These are phyloP conservation scores for Dromiciops gliroides DNA, from an alignment of 2,113 vertebrate species.

Conservation along the genomic window DNA sequence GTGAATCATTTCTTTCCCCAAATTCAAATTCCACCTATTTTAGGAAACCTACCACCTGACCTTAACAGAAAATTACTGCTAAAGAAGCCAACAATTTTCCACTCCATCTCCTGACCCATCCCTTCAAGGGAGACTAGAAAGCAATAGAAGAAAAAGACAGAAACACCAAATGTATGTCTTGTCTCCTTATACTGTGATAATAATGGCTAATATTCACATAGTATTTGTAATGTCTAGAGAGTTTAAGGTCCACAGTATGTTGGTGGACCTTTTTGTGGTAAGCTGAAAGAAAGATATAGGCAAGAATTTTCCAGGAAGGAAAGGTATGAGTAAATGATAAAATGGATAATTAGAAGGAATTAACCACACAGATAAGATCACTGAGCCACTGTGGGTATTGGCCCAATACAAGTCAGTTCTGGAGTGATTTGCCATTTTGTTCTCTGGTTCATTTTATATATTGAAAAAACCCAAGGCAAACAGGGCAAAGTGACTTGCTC, in stretches of 20 bases:
- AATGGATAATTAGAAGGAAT: not conserved
- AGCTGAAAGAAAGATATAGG: not conserved
- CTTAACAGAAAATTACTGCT: not conserved
- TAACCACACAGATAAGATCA: not conserved
- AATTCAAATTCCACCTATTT: not conserved
- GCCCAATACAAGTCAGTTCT: not conserved
- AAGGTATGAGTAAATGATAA: not conserved
- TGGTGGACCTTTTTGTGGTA: too few species aligned
- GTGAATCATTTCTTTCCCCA: slow-evolving; percentile 4
- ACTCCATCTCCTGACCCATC: not conserved
- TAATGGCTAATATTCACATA: not conserved
- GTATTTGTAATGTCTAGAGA: not conserved
- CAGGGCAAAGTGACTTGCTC: too few species aligned
- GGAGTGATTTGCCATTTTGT: too few species aligned
- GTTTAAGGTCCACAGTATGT: not conserved
- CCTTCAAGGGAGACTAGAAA: not conserved
- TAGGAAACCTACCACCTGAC: not conserved
- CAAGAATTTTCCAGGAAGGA: not conserved
- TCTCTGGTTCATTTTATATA: too few species aligned
- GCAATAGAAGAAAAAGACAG: not conserved
- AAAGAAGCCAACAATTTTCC: not conserved
- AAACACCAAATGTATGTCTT: not conserved
- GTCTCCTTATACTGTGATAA: not conserved
- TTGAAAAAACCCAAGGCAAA: too few species aligned
- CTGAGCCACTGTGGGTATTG: not conserved